Conservation (phyloP, 2,888 invertebrate species). For the Epistrophe eligans region DNA sequence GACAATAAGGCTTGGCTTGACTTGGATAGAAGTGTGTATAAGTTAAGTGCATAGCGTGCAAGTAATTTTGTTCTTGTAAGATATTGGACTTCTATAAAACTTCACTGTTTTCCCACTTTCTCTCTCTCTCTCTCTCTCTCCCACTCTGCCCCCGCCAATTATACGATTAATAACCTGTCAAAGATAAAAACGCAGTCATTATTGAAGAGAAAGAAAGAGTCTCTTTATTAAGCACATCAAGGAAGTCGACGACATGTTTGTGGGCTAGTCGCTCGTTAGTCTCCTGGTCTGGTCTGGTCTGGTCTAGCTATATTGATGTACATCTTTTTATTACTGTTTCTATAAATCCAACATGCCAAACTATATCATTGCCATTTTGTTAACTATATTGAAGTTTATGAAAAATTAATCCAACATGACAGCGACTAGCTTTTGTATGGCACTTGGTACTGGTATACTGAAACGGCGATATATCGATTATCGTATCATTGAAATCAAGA, state of each 20-base stretch:
- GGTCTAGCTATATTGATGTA: constrained; percentile 7
- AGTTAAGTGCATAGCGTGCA: not conserved
- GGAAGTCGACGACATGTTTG: constrained; percentile 57
- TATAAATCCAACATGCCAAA: constrained; percentile 36
- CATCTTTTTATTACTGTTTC: constrained; percentile 29
- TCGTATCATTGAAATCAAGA: not conserved
- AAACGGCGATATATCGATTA: constrained; percentile 17
- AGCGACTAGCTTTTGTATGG: constrained; percentile 56
- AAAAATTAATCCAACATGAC: constrained; percentile 74
- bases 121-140: not conserved
- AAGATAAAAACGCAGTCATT: constrained; percentile 55
- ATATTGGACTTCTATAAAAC: not conserved
- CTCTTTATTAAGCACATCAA: constrained; percentile 64
- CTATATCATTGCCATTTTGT: constrained; percentile 20
- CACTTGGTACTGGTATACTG: constrained; percentile 37
- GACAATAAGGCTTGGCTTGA: constrained; percentile 43
- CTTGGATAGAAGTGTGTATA: not conserved
- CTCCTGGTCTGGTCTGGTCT: not conserved
- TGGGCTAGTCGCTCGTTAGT: constrained; percentile 43
- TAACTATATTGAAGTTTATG: constrained; percentile 43
- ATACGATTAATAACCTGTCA: constrained; percentile 70
- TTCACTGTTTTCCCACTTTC: not conserved
- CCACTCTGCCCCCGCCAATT: constrained; percentile 42
- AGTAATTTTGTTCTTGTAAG: constrained; percentile 19
- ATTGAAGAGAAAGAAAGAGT: constrained; percentile 51